phyloP scores from a whole-genome alignment of 2,113 vertebrate genomes.

The Thryonomys swinderianus region DNA sequence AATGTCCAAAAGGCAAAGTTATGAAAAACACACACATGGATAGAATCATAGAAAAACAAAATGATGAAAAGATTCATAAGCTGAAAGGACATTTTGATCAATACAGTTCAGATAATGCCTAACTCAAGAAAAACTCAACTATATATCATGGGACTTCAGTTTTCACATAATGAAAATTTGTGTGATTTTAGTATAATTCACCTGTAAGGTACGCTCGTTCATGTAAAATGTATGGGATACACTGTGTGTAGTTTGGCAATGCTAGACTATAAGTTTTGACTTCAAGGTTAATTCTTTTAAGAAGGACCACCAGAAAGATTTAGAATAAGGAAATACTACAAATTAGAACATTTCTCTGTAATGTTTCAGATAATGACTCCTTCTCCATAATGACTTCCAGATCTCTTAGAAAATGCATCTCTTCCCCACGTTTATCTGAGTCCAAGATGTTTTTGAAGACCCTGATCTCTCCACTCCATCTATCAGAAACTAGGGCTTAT shows the following conservation, averaged over 20 bases:
- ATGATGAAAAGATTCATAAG: not conserved
- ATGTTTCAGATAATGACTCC: not conserved
- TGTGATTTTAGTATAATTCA: not conserved
- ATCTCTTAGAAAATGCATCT: not conserved
- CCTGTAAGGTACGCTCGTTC: not conserved
- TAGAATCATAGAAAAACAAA: not conserved
- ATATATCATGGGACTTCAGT: not conserved
- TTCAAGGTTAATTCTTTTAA: not conserved
- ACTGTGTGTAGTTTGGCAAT: not conserved
- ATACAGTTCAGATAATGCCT: not conserved
- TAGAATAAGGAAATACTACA: not conserved
- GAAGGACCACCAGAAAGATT: not conserved
- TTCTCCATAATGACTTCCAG: not conserved
- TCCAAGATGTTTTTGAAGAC: not conserved
- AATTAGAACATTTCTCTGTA: too few relatives aligned
- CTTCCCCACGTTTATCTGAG: not conserved
- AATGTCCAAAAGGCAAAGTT: not conserved
- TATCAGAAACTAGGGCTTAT: not conserved
- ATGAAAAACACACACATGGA: conserved; percentile 1
- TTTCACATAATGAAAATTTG: not conserved
- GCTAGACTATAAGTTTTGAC: not conserved
- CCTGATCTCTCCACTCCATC: not conserved
- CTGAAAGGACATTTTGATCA: not conserved
- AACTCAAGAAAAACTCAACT: not conserved
- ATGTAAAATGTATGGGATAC: not conserved